Percentiles rank a stretch among this genome's conserved stretches.
Conservation (phyloP, 2,113 vertebrate genomes). For the Nyctereutes procyonoides region DNA sequence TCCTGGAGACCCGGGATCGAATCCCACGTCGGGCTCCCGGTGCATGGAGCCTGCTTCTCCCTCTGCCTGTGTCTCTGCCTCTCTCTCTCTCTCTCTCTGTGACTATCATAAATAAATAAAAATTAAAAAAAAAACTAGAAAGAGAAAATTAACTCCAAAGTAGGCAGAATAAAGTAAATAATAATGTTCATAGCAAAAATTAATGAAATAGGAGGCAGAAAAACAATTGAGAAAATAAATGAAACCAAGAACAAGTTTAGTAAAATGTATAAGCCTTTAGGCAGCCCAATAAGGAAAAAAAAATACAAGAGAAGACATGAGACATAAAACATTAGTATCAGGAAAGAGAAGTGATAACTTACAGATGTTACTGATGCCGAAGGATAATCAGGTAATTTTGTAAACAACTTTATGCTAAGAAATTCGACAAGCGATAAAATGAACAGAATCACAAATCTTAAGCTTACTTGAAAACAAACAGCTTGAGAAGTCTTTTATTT, state of each 20-base stretch:
- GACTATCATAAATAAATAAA: too few relatives aligned
- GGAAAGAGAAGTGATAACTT: not conserved
- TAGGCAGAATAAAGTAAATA: not conserved
- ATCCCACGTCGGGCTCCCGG: too few relatives aligned
- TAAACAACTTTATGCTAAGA: not conserved
- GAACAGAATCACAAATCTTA: not conserved
- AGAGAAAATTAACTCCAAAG: not conserved
- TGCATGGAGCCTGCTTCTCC: too few relatives aligned
- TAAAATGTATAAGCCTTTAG: not conserved
- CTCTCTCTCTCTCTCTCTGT: too few relatives aligned
- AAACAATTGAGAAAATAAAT: not conserved
- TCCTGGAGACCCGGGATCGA: too few relatives aligned
- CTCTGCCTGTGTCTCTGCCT: too few relatives aligned
- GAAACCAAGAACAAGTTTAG: not conserved
- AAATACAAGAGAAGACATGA: not conserved
- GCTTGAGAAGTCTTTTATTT: not conserved
- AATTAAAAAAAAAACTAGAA: conserved; percentile 22
- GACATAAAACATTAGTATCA: not conserved
- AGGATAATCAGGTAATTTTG: not conserved
- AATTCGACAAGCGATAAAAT: not conserved
- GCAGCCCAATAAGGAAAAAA: not conserved
- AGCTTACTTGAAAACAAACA: not conserved
- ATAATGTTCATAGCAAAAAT: not conserved
- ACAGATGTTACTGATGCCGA: not conserved
- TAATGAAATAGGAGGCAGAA: not conserved